Conservation (phyloP, 2,797 vertebrate genomes). For the Argya squamiceps region DNA sequence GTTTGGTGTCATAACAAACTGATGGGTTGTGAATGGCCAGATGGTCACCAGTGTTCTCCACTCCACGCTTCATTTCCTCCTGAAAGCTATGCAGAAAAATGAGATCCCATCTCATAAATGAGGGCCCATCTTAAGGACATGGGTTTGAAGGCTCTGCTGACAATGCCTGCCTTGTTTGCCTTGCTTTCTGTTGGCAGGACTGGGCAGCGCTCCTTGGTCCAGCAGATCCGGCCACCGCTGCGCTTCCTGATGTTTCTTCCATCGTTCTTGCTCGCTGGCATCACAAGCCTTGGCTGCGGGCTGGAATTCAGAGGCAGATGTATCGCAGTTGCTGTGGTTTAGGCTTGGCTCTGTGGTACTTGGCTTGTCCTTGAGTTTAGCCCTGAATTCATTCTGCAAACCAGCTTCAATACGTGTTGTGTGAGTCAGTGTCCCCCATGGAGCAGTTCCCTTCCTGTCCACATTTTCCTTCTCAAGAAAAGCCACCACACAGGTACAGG, state of each 20-base stretch:
- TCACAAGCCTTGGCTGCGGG: background rate
- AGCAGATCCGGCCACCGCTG: conserved; percentile 4
- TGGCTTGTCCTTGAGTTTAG: background rate
- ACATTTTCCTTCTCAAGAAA: background rate
- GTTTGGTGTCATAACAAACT: conserved; percentile 67
- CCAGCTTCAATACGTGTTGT: background rate
- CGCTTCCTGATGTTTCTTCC: background rate
- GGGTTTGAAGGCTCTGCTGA: conserved; percentile 51
- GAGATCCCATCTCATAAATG: conserved; percentile 65
- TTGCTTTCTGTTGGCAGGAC: conserved; percentile 6
- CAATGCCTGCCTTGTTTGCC: conserved; percentile 42
- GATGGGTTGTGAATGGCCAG: conserved; percentile 71
- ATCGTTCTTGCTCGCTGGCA: background rate
- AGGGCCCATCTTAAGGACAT: conserved; percentile 43
- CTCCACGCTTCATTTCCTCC: conserved; percentile 69
- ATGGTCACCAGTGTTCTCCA: conserved; percentile 68
- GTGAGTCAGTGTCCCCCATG: background rate
- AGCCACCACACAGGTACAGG: fast-evolving
- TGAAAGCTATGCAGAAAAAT: conserved; percentile 66
- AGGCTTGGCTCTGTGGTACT: background rate
- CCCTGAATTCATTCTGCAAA: background rate
- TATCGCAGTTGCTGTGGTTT: background rate
- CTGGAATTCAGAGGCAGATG: background rate
- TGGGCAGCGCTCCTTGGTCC: background rate
- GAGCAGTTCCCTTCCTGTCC: background rate